phyloP scores from a whole-genome alignment of 2,797 vertebrate genomes.

The Trachurus trachurus region DNA sequence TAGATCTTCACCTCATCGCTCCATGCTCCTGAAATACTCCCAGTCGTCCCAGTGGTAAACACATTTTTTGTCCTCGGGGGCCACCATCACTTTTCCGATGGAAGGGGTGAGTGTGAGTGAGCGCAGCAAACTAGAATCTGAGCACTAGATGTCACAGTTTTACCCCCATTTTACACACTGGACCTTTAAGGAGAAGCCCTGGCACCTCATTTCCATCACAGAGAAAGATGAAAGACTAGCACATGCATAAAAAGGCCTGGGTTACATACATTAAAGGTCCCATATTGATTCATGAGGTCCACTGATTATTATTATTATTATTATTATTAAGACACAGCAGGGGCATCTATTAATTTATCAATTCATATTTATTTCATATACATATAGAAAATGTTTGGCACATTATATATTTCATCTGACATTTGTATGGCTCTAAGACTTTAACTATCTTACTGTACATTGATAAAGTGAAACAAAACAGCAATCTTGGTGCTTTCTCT shows the following conservation, averaged over 20 bases:
- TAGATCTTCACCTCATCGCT: too few species aligned
- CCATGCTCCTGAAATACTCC: too few species aligned
- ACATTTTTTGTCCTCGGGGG: too few species aligned
- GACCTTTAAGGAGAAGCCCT: background rate
- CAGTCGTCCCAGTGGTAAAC: too few species aligned
- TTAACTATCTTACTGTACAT: conserved; percentile 24
- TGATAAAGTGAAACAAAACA: conserved; percentile 62
- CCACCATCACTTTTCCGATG: too few species aligned
- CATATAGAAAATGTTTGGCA: conserved; percentile 82
- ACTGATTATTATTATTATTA: conserved; percentile 17
- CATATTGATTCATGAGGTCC: background rate
- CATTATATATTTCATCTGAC: conserved; percentile 59
- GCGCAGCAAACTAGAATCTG: too few species aligned
- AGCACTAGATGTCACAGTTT: too few species aligned
- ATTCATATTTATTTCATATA: conserved; percentile 79
- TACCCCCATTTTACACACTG: too few species aligned
- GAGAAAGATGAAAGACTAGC: background rate
- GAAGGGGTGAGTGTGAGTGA: too few species aligned
- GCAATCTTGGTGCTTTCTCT: conserved; percentile 72
- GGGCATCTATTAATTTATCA: conserved; percentile 59
- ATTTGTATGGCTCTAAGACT: conserved; percentile 62
- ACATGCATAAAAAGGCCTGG: background rate
- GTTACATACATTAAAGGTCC: conserved; percentile 42
- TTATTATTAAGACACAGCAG: background rate
- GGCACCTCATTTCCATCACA: conserved; percentile 36